Evolutionary conservation across 2,797 vertebrate genomes (phyloP), one percentile per base, ranked within the genome.

Genomic region (Moxostoma hubbsi): DNA sequence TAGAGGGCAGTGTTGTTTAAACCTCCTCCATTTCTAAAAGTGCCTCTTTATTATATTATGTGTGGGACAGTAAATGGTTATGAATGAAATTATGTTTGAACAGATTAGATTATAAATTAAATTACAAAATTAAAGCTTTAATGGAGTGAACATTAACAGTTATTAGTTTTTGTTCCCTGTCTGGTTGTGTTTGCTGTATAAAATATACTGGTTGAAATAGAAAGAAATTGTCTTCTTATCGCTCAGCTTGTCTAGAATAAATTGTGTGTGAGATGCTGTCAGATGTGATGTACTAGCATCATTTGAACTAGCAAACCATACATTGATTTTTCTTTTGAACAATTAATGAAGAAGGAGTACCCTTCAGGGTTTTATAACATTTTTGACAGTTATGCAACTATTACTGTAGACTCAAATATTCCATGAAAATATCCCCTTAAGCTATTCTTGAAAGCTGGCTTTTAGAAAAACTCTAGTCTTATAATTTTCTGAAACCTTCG

Each of bases 1-100:
- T 64, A 81, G 80, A 72, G 54, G 80, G 61, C 74, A 72, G 73
- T 62, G 62, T 73, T 5, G 9, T 18, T 9, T 6, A 54, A 68
- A 9, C 15, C 0, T 53, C 12, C 1, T 53, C 12, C 1, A 58
- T 7, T 36, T 36, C 36, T 36, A 36, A 7, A 16, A 13, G 18
- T 58, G 5, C 13, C 7, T 5, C 45, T 15, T 62, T 7, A 46
- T 13, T 36, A 36, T 36, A 36, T 36, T 49, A 54, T 9, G 63
- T 66, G 18, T 51, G 13, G 6, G 18, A 43, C 8, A 12, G 16
- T 11, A 59, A 6, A 45, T n/a, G 24, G 12, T 49, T 10, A 1
- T 9, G 12, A 62, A 36, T 46, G 6, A 54, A 63, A 16, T 45
- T 4, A 13, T 1, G 13, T 45, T 45, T 5, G 12, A 9, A 9